Base-by-base conservation (phyloP, 2,113 vertebrate genomes). In the Steatornis caripensis region DNA sequence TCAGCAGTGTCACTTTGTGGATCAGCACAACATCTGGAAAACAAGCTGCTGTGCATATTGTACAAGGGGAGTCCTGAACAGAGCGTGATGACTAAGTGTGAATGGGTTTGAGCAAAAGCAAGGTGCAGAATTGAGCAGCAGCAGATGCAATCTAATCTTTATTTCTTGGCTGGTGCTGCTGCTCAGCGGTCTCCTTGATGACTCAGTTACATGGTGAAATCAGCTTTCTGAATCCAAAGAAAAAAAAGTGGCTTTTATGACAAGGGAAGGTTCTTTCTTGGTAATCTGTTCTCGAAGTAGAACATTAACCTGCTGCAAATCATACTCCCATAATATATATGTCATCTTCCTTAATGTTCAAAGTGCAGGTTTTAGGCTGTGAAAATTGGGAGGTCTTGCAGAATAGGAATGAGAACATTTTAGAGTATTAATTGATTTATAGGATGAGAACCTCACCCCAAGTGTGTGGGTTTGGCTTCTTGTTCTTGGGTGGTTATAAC, bases 251-350 rank as follows among this genome's bases (percentile, higher is more conserved):
- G 22, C 65, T 84, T 92, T 87, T 91, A 61, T 84, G 51, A 61
- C 77, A 93, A 61, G 65, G 69, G 80, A 87, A 87, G 53, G 51
- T 51, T 93, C 86, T 93, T 78, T 87, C 78, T 89, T 82, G 80
- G 61, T 93, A 84, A 87, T 93, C 39, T 77, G 55, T 68, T 93
- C 86, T 89, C 69, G 84, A 82, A 89, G 94, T 90, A 81, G 92
- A 96, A 91, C 48, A 61, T 95, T 86, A 94, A 92, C 88, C 64
- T 0, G 0, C 80, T 92, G 83, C 88, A 76, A 76, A 76, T 91
- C 72, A 87, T 62, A 30, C 64, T 95, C 23, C 45, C 68, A 22
- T 89, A 65, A 84, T 82, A 84, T 24, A 92, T 88, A 84, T 96
- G 84, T 66, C 65, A 92, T 92, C 76, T 93, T 89, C 60, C 76